phyloP scores from a whole-genome alignment of 92 coral and sea anemone genomes.

The Epizoanthus scotinus region DNA sequence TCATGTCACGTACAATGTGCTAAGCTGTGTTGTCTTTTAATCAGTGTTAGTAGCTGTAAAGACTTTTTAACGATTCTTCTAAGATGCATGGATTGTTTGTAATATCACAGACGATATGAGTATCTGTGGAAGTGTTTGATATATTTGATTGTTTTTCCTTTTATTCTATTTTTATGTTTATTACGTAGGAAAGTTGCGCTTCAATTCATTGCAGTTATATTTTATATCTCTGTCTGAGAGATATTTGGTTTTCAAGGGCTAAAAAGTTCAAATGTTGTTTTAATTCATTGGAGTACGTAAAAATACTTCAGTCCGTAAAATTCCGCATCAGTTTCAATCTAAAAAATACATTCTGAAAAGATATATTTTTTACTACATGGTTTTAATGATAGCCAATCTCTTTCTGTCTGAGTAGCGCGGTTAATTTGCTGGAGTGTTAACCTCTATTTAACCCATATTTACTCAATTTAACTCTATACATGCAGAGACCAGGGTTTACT shows the following conservation, averaged over 20 bases:
- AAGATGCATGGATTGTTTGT: background rate
- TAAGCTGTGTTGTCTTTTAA: constrained; percentile 8
- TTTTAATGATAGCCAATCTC: too few relatives aligned
- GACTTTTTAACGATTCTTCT: background rate
- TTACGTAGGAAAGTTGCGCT: background rate
- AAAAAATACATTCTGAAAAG: background rate
- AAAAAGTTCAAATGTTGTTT: too few relatives aligned
- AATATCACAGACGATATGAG: background rate
- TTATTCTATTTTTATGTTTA: background rate
- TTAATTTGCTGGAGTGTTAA: too few relatives aligned
- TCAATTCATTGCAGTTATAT: background rate
- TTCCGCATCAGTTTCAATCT: too few relatives aligned
- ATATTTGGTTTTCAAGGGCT: background rate
- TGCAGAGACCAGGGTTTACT: too few relatives aligned
- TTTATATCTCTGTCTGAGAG: background rate
- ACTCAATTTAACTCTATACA: too few relatives aligned
- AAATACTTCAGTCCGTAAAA: too few relatives aligned
- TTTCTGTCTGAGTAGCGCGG: too few relatives aligned
- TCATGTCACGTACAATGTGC: constrained; percentile 2
- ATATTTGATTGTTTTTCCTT: constrained; percentile 1
- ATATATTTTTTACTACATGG: background rate
- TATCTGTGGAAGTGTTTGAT: background rate
- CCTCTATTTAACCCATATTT: too few relatives aligned
- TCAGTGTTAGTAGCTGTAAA: background rate
- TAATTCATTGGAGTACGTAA: background rate